Evolutionary conservation across 2,888 invertebrate genomes (phyloP).

Genomic region (Litoditis marina): DNA sequence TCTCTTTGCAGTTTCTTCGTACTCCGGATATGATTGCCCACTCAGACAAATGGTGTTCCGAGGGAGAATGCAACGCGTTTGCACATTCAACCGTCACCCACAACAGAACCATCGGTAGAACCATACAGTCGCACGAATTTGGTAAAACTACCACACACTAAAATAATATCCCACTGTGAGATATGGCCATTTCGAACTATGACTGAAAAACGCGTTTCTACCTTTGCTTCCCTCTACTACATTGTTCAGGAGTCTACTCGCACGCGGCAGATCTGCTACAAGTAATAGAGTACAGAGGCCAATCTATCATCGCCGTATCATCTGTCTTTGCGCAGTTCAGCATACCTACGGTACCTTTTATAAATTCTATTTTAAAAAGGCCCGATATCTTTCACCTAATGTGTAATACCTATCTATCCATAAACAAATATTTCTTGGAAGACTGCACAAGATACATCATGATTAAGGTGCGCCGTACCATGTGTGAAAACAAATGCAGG

Average conservation of each 20-base stretch:
- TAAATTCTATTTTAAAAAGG: too few species aligned
- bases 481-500: conserved; percentile 28
- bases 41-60: conserved; percentile 28
- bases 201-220: too few species aligned
- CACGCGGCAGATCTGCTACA: conserved; percentile 32
- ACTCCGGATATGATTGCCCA: background rate
- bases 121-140: background rate
- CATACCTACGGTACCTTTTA: conserved; percentile 20
- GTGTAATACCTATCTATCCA: too few species aligned
- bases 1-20: background rate
- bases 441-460: too few species aligned
- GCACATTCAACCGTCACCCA: conserved; percentile 16
- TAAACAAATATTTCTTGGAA: too few species aligned
- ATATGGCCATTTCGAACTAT: too few species aligned
- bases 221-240: too few species aligned
- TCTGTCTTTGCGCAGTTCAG: conserved; percentile 28
- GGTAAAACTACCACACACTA: too few species aligned
- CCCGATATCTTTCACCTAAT: too few species aligned
- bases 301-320: conserved; percentile 31
- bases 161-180: background rate
- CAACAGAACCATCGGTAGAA: conserved; percentile 24
- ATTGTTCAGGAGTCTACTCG: conserved; percentile 26
- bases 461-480: conserved; percentile 20
- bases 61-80: conserved; percentile 37
- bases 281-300: conserved; percentile 25